Base-by-base conservation (phyloP, 1,140 invertebrate species). In the Oreohelix idahoensis region DNA sequence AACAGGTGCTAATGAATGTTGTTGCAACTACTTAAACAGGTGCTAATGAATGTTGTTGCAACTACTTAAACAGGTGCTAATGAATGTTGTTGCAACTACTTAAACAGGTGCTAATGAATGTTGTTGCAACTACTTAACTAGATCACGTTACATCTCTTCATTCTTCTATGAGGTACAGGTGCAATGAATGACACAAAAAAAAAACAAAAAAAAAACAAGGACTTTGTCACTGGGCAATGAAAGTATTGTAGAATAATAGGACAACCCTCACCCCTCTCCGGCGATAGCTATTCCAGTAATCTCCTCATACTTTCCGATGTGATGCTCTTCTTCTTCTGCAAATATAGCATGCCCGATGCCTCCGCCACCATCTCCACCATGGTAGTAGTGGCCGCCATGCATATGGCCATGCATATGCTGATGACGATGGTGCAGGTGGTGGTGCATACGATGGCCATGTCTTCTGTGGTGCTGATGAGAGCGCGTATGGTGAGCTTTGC, bases 401-500 rank as follows among this genome's bases (percentile, higher is more conserved):
- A 35, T 58, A 17, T 78, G 66, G 15, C 69, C 80, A 20, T 83
- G 75, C n/a, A 35, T 58, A 17, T 78, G 66, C 49, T 58, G 78
- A 63, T 79, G 78, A 23, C 51, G 78, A 32, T 83, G 82, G 80
- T 86, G 82, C 45, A 75, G 38, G 71, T 86, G 85, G 63, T 77
- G 79, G 17, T 66, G 63, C 63, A 66, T 66, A 51, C 84, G 85
- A 63, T 81, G 74, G 26, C 63, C 73, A 38, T 79, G 80, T 23
- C 69, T 71, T 5, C 74, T 45, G 63, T 81, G 77, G 74, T 81
- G 83, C 29, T 83, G 83, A 36, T 86, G 83, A 13, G 85, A 86
- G 17, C 85, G 74, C 0, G 83, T 86, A 63, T 86, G 83, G 73
- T 86, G 83, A 2, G 85, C 83, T 66, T 86, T 84, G 75, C 83